Percentiles rank a stretch among this genome's conserved stretches.
phyloP scores from a whole-genome alignment of 2,113 vertebrate genomes.

The Grammomys surdaster region DNA sequence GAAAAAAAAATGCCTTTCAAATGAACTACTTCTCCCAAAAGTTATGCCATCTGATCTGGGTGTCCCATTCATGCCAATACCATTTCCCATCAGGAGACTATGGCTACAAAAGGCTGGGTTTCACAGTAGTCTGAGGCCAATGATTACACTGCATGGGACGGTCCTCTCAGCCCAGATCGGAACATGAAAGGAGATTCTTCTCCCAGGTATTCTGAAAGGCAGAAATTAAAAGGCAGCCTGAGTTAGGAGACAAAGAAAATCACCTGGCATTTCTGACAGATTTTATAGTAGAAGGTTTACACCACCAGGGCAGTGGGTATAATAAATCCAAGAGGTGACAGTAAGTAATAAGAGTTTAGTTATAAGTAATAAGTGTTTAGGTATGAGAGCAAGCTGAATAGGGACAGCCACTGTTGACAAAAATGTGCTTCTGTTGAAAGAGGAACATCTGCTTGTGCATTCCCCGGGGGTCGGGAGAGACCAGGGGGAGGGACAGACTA shows the following conservation, averaged over 20 bases:
- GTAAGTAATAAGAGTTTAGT: constrained; percentile 82
- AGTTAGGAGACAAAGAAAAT: constrained; percentile 84
- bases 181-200: constrained; percentile 71
- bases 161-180: constrained; percentile 67
- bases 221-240: constrained; percentile 85
- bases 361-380: constrained; percentile 75
- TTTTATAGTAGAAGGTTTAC: constrained; percentile 82
- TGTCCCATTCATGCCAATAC: constrained; percentile 59
- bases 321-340: constrained; percentile 84
- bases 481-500: background rate
- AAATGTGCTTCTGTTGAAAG: constrained; percentile 78
- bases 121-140: constrained; percentile 67
- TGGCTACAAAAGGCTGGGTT: constrained; percentile 72
- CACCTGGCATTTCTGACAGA: constrained; percentile 83
- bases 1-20: background rate
- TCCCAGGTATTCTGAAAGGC: constrained; percentile 85
- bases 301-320: constrained; percentile 81
- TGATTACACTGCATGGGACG: constrained; percentile 65
- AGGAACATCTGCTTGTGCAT: constrained; percentile 70
- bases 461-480: constrained; percentile 19
- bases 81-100: constrained; percentile 68
- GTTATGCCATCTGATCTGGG: constrained; percentile 57
- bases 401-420: constrained; percentile 84
- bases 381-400: constrained; percentile 84
- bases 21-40: constrained; percentile 27